Conservation (phyloP, 2,797 vertebrate species). For the Brachyalestes nurse region DNA sequence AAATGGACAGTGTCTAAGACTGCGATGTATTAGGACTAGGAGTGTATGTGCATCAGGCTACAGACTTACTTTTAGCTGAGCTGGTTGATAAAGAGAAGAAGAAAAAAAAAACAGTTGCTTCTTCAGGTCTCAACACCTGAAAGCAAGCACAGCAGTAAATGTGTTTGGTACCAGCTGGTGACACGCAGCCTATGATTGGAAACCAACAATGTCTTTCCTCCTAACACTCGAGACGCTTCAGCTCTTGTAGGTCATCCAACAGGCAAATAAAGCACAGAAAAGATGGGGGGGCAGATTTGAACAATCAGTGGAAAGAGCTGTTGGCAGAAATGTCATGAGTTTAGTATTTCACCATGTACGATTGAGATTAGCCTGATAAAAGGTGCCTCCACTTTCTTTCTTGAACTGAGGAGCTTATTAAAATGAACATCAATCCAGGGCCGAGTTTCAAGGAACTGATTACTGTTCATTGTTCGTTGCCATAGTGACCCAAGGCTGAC, state of each 20-base stretch:
- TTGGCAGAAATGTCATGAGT: conserved; percentile 39
- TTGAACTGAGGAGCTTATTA: conserved; percentile 45
- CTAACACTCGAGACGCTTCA: background rate
- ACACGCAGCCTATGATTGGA: background rate
- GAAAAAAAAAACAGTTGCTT: background rate
- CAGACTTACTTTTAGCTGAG: background rate
- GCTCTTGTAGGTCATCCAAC: background rate
- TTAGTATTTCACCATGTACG: conserved; percentile 10
- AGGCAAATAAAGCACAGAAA: conserved; percentile 16
- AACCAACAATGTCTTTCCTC: background rate
- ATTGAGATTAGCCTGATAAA: conserved; percentile 19
- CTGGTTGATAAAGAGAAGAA: background rate
- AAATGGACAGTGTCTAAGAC: background rate
- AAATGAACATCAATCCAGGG: conserved; percentile 43
- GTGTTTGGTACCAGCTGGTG: background rate
- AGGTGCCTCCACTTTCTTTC: background rate
- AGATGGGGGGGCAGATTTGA: background rate
- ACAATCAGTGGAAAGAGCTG: conserved; percentile 17
- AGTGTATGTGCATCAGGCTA: background rate
- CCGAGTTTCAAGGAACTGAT: conserved; percentile 43
- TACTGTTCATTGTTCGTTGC: conserved; percentile 54
- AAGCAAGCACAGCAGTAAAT: background rate
- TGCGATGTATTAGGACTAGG: background rate
- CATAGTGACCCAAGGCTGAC: conserved; percentile 47
- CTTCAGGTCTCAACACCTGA: background rate